phyloP scores from a whole-genome alignment of 2,888 invertebrate species.

The Zygogramma bicolorata region DNA sequence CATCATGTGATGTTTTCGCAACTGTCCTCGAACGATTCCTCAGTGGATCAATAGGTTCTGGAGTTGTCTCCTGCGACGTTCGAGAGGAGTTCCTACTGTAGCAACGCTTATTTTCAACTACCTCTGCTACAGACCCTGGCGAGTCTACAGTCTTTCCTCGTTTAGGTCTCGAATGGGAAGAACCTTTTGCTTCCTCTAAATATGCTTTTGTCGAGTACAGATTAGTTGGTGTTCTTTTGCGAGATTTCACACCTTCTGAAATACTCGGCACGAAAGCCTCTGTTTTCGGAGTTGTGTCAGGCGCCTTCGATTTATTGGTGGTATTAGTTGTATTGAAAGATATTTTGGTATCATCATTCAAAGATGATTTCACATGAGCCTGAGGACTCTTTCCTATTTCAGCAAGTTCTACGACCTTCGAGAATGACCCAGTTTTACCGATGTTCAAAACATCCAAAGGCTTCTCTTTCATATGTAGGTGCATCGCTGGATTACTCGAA shows the following conservation, averaged over 20 bases:
- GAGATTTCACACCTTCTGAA: background rate
- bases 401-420: no score
- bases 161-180: background rate
- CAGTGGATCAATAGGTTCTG: background rate
- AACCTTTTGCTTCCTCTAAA: background rate
- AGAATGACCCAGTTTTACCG: no score
- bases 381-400: background rate
- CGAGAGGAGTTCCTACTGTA: background rate
- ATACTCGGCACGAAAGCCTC: background rate
- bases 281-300: background rate
- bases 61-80: background rate
- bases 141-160: background rate
- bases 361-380: background rate
- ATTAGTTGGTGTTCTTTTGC: background rate
- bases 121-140: background rate
- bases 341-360: background rate
- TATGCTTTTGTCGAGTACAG: background rate
- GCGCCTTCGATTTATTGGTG: background rate
- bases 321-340: background rate
- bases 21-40: background rate
- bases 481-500: no score
- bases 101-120: background rate
- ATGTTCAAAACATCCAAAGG: no score
- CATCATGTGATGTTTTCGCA: background rate
- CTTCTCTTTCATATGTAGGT: no score